Evolutionary conservation across 30 jellyfish, hydroid and myxozoan genomes (phyloP).

Genomic region (Haliclystus octoradiatus): DNA sequence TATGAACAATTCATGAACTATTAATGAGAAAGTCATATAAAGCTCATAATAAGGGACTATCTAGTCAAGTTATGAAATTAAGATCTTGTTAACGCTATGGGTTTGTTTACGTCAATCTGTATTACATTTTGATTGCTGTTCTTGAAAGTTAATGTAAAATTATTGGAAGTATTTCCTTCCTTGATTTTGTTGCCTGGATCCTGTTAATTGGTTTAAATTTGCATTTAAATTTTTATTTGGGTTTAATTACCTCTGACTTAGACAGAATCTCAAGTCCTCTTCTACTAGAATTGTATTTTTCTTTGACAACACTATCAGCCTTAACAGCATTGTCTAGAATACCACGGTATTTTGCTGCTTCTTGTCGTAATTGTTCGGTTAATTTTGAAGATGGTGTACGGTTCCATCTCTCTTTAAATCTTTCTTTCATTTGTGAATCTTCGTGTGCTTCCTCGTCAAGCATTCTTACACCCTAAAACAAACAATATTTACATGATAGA

Average conservation of each 20-base stretch:
- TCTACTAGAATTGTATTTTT: conserved; percentile 69
- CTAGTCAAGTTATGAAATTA: no score
- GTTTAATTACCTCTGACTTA: conserved; percentile 76
- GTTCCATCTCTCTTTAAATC: conserved; percentile 77
- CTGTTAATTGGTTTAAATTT: no score
- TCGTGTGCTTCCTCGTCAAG: conserved; percentile 85
- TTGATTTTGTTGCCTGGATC: no score
- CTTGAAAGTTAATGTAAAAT: no score
- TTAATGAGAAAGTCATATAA: no score
- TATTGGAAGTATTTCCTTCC: no score
- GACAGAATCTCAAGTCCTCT: conserved; percentile 74
- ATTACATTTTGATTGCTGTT: no score
- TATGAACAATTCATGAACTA: no score
- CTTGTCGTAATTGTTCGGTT: conserved; percentile 70
- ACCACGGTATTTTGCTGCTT: conserved; percentile 49
- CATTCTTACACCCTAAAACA: conserved; percentile 60
- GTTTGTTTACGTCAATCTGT: no score
- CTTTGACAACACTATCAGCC: conserved; percentile 83
- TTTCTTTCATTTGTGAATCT: conserved; percentile 75
- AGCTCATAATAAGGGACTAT: no score
- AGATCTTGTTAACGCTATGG: no score
- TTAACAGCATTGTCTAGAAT: conserved; percentile 76
- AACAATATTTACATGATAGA: background rate
- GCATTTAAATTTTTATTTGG: no score
- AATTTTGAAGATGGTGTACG: conserved; percentile 82